Evolutionary conservation across 1,140 invertebrate genomes (phyloP).

Genomic region (Eubasilissa regina): DNA sequence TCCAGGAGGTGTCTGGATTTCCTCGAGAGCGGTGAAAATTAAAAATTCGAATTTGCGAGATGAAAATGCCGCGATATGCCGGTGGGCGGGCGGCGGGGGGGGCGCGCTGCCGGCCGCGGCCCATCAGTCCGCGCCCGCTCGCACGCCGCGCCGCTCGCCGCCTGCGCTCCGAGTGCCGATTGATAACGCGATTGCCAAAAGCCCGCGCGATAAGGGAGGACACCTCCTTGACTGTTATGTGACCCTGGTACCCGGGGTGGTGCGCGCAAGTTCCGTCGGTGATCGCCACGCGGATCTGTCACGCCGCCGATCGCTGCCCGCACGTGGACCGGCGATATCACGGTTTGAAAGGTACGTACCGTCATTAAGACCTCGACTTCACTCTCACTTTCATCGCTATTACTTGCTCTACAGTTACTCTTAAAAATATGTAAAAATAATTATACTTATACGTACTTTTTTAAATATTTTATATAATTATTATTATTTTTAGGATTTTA

Average conservation of each 20-base stretch:
- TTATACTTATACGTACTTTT: too few species aligned
- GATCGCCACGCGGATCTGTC: constrained; percentile 17
- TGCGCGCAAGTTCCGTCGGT: constrained; percentile 37
- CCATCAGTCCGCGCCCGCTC: constrained; percentile 44
- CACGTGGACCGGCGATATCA: constrained; percentile 32
- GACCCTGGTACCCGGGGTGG: constrained; percentile 33
- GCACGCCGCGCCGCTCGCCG: constrained; percentile 35
- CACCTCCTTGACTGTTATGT: constrained; percentile 42
- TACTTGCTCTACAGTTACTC: neutral
- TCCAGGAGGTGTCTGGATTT: constrained; percentile 26
- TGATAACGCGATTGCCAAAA: constrained; percentile 28
- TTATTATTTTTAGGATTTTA: too few species aligned
- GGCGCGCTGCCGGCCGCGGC: constrained; percentile 25
- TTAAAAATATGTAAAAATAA: too few species aligned
- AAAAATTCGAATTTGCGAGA: constrained; percentile 42
- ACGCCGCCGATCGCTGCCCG: neutral
- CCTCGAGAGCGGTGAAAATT: constrained; percentile 23
- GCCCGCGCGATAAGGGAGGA: constrained; percentile 8
- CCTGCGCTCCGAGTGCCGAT: constrained; percentile 38
- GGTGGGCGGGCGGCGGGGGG: constrained; percentile 38
- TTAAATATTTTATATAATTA: too few species aligned
- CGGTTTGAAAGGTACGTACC: constrained; percentile 30
- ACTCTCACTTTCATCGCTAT: constrained; percentile 30
- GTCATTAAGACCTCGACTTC: constrained; percentile 1
- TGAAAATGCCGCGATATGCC: constrained; percentile 39